phyloP scores from a whole-genome alignment of 2,888 invertebrate species.

The Frankliniella intonsa region DNA sequence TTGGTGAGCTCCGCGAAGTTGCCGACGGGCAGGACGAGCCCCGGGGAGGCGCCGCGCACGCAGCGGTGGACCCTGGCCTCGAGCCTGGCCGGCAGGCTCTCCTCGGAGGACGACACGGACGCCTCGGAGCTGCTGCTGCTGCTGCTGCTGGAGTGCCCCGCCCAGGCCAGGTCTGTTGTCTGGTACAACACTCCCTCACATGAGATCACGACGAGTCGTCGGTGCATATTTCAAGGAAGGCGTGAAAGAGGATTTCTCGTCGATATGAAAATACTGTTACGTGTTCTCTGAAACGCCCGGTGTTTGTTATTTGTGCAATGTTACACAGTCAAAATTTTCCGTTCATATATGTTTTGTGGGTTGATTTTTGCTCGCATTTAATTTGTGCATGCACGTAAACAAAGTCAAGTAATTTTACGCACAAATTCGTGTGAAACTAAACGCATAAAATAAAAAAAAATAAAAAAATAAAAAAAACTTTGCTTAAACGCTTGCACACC shows the following conservation, averaged over 20 bases:
- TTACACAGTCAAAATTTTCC: no score
- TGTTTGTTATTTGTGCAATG: no score
- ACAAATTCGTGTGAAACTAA: no score
- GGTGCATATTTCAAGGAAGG: background rate
- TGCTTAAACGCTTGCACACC: no score
- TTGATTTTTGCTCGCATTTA: no score
- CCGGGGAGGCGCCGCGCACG: slow-evolving; percentile 11
- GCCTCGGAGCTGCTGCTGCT: background rate
- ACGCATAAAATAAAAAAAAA: no score
- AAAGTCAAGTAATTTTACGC: no score
- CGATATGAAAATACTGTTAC: no score
- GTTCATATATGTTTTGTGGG: no score
- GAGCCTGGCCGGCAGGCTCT: slow-evolving; percentile 4
- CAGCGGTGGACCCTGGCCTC: slow-evolving; percentile 13
- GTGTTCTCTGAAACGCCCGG: background rate
- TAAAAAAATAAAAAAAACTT: no score
- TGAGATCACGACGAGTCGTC: background rate
- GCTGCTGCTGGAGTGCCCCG: background rate
- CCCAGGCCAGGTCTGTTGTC: background rate
- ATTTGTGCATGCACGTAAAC: no score
- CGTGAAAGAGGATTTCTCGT: background rate
- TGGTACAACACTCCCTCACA: background rate
- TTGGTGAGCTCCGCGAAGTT: slow-evolving; percentile 3
- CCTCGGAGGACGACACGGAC: slow-evolving; percentile 13
- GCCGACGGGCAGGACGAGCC: slow-evolving; percentile 13